Base-by-base conservation (phyloP, 2,888 invertebrate species). In the Parelbella ahira region DNA sequence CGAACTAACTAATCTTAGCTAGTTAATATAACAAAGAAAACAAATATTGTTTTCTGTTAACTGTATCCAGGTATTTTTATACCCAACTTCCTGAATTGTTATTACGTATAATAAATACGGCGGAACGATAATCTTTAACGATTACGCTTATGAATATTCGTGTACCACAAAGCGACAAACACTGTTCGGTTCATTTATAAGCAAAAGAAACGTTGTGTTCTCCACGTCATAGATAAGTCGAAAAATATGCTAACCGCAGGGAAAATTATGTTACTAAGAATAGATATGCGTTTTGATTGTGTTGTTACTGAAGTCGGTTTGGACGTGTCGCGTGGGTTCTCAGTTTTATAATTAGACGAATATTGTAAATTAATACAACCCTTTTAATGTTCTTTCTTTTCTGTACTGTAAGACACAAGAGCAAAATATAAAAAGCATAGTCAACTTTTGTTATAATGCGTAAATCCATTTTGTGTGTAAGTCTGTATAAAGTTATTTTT, bases 91-190 rank as follows among this genome's bases (percentile, higher is more conserved):
- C 19, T 29, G 3, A 20, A 11, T 38, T 30, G 10, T 19, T 7
- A 11, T n/a, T n/a, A n/a, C 12, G 32, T 9, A 29, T 43, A 32
- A 45, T 42, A 34, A 25, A 47, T 37, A 44, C 34, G 37, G 42
- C 28, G 11, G 41, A 28, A 48, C 47, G 51, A 56, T 53, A 50
- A 45, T 50, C 44, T 53, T 37, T 47, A 44, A 43, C 47, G 48
- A 51, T 53, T 51, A 49, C 20, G 38, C 28, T 28, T 45, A 46
- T 54, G 45, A 50, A 54, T 51, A 53, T 54, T 54, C 49, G 48
- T 50, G 37, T 30, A 45, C 18, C 37, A 44, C 47, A 52, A 47
- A 44, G 38, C 24, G 28, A 20, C 33, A 18, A 3, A 11, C 13
- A 8, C 37, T 12, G 8, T 21, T 23, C 9, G 27, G 32, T 27